A percentile compares a stretch with the other conserved stretches of the same genome.
phyloP scores from a whole-genome alignment of 2,113 vertebrate species.

The Gorsachius goisagi region DNA sequence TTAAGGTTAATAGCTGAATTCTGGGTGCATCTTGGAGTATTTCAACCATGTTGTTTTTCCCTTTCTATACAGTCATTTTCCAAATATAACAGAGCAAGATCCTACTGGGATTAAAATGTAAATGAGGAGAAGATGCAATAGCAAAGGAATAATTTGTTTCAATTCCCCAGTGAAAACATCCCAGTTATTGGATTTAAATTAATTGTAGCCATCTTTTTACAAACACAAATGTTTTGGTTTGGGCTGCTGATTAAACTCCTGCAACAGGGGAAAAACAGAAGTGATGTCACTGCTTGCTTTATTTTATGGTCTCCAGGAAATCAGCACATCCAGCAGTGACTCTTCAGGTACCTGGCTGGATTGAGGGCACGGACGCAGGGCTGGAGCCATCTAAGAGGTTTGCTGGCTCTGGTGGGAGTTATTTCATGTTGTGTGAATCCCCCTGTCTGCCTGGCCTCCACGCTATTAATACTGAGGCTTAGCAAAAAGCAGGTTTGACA shows the following conservation, averaged over 20 bases:
- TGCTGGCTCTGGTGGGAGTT: background rate
- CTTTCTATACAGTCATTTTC: background rate
- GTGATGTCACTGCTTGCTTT: background rate
- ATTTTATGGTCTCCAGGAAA: background rate
- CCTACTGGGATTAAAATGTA: conserved; percentile 54
- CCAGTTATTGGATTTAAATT: conserved; percentile 48
- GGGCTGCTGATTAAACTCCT: conserved; percentile 23
- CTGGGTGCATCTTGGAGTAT: background rate
- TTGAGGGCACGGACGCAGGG: background rate
- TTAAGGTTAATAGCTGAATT: background rate
- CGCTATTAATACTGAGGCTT: background rate
- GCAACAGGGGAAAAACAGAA: background rate
- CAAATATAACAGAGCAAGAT: background rate
- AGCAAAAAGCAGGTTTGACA: background rate
- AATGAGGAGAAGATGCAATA: conserved; percentile 36
- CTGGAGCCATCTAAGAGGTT: background rate
- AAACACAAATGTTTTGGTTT: conserved; percentile 1
- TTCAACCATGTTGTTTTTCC: background rate
- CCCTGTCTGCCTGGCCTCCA: background rate
- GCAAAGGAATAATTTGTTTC: conserved; percentile 55
- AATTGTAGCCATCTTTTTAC: conserved; percentile 15
- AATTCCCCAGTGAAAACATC: conserved; percentile 27
- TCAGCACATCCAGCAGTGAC: background rate
- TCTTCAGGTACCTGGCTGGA: background rate
- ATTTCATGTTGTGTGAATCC: background rate